Evolutionary conservation across 64 coral and sea anemone species (phyloP), one percentile per base, ranked within the genome.

Genomic region (Porites lutea): DNA sequence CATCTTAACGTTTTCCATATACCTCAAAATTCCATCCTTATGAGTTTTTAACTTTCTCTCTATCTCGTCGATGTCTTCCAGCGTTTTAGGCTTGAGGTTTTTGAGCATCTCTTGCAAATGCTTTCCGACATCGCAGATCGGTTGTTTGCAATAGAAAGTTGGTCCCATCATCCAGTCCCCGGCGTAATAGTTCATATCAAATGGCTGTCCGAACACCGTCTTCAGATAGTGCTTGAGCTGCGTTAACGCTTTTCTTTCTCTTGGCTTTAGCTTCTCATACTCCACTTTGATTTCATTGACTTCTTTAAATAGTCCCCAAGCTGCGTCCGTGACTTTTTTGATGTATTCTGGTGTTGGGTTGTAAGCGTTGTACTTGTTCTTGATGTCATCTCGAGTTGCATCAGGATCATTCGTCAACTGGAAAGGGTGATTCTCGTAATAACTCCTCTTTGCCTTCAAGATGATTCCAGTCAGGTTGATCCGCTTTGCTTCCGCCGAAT

Each of bases 121-220:
- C 19, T 59, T 59, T 0, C 95, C 95, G n/a, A 96, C 71, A 8
- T 60, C 2, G 58, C 95, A 96, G 20, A 96, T 93, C 8, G 74
- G 74, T 15, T 90, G 87, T 52, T 68, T 49, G 52, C 95, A 96
- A 74, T 92, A 96, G 8, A 96, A 66, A 12, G 93, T 96, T 6
- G 95, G 91, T 1, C 91, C 91, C 65, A 96, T 66, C 92, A 97
- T 87, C 89, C 93, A 97, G 37, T 97, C 95, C 3, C 95, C 95
- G 7, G 91, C 57, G 37, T 89, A 87, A 65, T 94, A 99, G 50
- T 99, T 96, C 52, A 79, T 61, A 13, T 88, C 97, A 65, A 81
- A 96, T 3, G 91, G 91, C 9, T 62, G 23, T 14, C 94, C 91
- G 75, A 99, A 99, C n/a, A 46, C 68, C 21, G 93, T 89, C 49